Evolutionary conservation across 2,888 invertebrate genomes (phyloP), one percentile per base, ranked within the genome.

Genomic region (Phrixothrix hirtus): DNA sequence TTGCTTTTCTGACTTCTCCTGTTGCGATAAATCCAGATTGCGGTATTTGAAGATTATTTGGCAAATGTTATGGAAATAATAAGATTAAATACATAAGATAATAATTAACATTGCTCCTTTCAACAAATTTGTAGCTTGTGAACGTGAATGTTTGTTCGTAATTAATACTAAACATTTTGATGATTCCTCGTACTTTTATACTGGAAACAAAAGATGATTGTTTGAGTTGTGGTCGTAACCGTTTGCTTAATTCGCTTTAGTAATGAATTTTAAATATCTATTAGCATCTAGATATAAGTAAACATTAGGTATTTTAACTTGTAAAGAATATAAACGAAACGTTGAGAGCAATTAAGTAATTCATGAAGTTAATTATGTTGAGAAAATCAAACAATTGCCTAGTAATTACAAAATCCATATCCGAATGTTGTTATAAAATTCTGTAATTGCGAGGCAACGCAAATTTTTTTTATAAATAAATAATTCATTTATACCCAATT

Each of bases 371-470:
- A 51, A 51, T 45, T 51, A 39, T 39, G 51, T 52, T 52, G 52
- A 53, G 52, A 53, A 53, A 53, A 53, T 53, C 52, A 53, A 53
- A 53, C 45, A 53, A 53, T 53, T 47, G 52, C 42, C 12, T 17
- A 32, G 15, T 53, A 53, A 53, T 53, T 53, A 42, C 52, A 53
- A 53, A 53, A 53, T 53, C 52, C 47, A 53, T 53, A 53, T 47
- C 52, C 47, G 47, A 53, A 53, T 51, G 42, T 42, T 42, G 35
- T 51, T 15, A 34, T 17, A 42, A 47, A 46, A 53, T 47, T 53
- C 41, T 53, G 36, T 53, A 53, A 53, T 47, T 53, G 25, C 46
- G 41, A 52, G 41, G 52, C 36, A 46, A 25, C n/a, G 34, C 14
- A 31, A 36, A 42, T 3, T 32, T 32, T 13, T 32, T 32, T 32